Evolutionary conservation across 2,888 invertebrate genomes (phyloP), one percentile per base, ranked within the genome.

Genomic region (Drosophila greeni): DNA sequence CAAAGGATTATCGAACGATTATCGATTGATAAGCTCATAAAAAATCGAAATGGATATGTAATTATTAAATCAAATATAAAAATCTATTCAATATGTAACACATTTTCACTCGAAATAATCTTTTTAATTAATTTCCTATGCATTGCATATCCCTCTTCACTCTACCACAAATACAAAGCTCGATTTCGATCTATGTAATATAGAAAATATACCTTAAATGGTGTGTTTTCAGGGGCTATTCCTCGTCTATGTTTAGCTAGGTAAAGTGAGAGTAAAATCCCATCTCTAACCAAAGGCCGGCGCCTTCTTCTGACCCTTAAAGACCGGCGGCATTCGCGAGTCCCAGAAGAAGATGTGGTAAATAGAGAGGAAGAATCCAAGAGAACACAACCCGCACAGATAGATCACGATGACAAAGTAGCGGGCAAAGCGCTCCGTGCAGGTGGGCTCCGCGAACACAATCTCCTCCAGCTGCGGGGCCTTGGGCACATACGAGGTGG

Each of bases 331-430:
- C 88, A 88, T 88, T 36, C 84, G 81, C 1, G 88, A 88, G 60
- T 88, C 88, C 88, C 88, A 88, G 70, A 88, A 87, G 70, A 88
- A 88, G 37, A 88, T 72, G 62, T 87, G 87, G 61, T 88, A 88
- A 61, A 88, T 81, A 34, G 88, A 88, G 3, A 88, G 76, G 24
- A 87, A 72, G 66, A 88, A 85, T 16, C 88, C 88, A 31, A 88
- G 52, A 48, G 87, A 85, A 65, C 87, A 87, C 8, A 88, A 75
- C 3, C 85, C 88, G 47, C 86, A 87, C 61, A 88, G 62, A 67
- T 88, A 88, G 57, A 88, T 73, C 43, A 85, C 76, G 34, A 88
- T 72, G 33, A 87, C 75, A 16, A 88, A 70, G 58, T 86, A 86
- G n/a, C 88, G 87, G 31, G 85, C 75, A 49, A 83, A 85, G 7